Base-by-base conservation (phyloP, 2,113 vertebrate genomes). In the Spheniscus mendiculus region DNA sequence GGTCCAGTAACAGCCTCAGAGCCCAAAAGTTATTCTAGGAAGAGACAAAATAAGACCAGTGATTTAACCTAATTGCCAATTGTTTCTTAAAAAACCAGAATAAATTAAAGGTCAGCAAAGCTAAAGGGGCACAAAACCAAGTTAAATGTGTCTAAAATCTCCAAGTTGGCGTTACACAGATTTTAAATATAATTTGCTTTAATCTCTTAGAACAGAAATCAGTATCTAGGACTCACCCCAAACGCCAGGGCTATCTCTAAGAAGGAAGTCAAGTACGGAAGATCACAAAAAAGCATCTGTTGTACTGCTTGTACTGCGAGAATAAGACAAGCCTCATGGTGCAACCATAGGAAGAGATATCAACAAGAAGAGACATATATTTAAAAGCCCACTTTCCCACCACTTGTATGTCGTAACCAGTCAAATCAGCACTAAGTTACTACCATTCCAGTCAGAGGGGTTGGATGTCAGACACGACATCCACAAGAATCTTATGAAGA, bases 11-110 rank as follows among this genome's bases (percentile, higher is more conserved):
- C 19, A 98, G 87, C 55, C 72, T 94, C 94, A 98, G 87, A 36
- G 96, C 97, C 97, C 97, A 98, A 11, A 98, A 77, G 61, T 98
- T 98, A 23, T 63, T 96, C 97, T 98, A 23, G 38, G 55, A 82
- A 15, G 21, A 18, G 26, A 66, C 4, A 85, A 79, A 71, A 42
- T 2, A 34, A 8, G 3, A 52, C 3, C 20, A 22, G 36, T 10
- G 36, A 55, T 72, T 62, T 61, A 23, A 62, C 4, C 53, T 61
- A 56, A 5, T 8, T 16, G 34, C 7, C 19, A 84, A 44, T 9
- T 1, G 29, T 26, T 79, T 44, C 26, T 71, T 52, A 7, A 58
- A 69, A 63, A 50, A 26, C 0, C 6, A 22, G 29, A 50, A 17
- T 29, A 38, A 15, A 34, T 17, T 11, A 27, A 32, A 76, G 8